These are phyloP conservation scores for Cotesia congregata DNA, from an alignment of 2,888 invertebrate species.

Conservation along the genomic window DNA sequence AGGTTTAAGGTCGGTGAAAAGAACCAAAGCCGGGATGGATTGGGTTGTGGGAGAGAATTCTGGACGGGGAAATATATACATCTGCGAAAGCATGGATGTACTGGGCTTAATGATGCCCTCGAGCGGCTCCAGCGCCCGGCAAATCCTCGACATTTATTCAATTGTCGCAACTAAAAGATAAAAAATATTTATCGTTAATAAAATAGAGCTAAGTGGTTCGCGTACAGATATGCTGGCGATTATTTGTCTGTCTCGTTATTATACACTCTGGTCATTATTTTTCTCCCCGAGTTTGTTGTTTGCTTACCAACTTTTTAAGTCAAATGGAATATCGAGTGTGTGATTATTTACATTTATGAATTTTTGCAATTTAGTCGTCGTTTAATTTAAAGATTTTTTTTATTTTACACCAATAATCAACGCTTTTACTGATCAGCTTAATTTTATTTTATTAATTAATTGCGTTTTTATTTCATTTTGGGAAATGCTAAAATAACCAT, in stretches of 20 bases:
- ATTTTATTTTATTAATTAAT: too few relatives aligned
- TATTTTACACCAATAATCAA: too few relatives aligned
- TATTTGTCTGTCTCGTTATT: constrained; percentile 20
- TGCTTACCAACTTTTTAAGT: neutral
- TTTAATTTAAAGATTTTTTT: neutral
- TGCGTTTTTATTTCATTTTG: too few relatives aligned
- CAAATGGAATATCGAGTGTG: neutral
- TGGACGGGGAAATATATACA: constrained; percentile 40
- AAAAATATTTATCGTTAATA: constrained; percentile 45
- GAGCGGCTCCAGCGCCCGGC: constrained; percentile 51
- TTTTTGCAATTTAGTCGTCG: neutral
- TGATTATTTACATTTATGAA: neutral
- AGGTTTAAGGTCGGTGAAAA: constrained; percentile 25
- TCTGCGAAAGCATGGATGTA: constrained; percentile 43
- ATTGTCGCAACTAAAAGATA: constrained; percentile 53
- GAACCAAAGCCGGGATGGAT: neutral
- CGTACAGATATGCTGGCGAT: constrained; percentile 4
- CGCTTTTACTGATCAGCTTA: too few relatives aligned
- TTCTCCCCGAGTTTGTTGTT: neutral
- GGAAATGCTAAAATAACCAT: too few relatives aligned
- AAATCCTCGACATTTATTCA: constrained; percentile 53
- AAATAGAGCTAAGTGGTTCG: constrained; percentile 36
- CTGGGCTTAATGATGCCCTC: constrained; percentile 65
- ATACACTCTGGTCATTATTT: neutral
- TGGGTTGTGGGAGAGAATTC: constrained; percentile 37